Base-by-base conservation (phyloP, 2,797 vertebrate species). In the Limosa lapponica region DNA sequence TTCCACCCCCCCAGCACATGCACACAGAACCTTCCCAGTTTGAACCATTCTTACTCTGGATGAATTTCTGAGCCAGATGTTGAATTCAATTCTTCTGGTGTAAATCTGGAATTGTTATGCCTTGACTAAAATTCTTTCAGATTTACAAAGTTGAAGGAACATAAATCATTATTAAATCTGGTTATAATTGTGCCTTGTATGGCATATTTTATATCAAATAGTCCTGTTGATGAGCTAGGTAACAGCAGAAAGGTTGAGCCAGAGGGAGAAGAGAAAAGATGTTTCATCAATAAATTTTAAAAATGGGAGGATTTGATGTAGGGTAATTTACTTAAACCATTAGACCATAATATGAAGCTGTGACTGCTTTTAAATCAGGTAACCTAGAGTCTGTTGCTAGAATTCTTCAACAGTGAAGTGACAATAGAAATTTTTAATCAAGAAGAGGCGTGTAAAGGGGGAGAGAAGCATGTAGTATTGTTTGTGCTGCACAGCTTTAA, bases 391-490 rank as follows among this genome's bases (percentile, higher is more conserved):
- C 98, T 10, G 97, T 98, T 34, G 98, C 97, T 48, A 98, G 97
- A 99, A 32, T 98, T 99, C 87, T 99, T 99, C 55, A 79, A 97
- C 44, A 97, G 82, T 32, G 90, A 98, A 44, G 97, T 98, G 71
- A 97, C 90, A 67, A 97, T 98, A 97, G 95, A 93, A 80, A 97
- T 99, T 65, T 96, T 99, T 54, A 97, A 98, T 93, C 94, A 98
- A 71, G 98, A 98, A 78, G 93, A 97, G 15, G 98, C 98, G 57
- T 97, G 96, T n/a, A 98, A 98, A 6, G 98, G 98, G 37, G 98
- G 98, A 94, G 98, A 98, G 90, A 98, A 99, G 28, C 97, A 98
- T 8, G 96, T 98, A 32, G 97, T 98, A 71, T 99, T 98, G 92
- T 95, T 98, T 70, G 96, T 99, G 87, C 90, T 97, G 51, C 97